These are phyloP conservation scores for Eumacrocentrus americanus DNA, from an alignment of 2,888 invertebrate species.

Conservation along the genomic window DNA sequence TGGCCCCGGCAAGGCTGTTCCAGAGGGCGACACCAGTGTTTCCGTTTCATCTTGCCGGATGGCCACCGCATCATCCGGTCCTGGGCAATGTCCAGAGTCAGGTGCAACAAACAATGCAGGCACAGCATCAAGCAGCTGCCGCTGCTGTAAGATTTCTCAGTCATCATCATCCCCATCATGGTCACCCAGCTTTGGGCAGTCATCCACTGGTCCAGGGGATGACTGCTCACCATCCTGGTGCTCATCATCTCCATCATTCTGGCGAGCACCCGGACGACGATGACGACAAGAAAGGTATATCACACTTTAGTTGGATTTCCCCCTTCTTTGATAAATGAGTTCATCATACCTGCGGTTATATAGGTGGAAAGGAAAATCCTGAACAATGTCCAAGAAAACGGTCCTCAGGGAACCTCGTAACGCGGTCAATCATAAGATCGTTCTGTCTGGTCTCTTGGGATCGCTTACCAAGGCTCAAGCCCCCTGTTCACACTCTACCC, in stretches of 20 bases:
- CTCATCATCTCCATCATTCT: slow-evolving; percentile 52
- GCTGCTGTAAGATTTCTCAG: slow-evolving; percentile 54
- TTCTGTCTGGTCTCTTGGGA: slow-evolving; percentile 55
- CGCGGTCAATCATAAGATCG: slow-evolving; percentile 62
- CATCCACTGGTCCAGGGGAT: slow-evolving; percentile 56
- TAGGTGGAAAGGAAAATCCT: slow-evolving; percentile 3
- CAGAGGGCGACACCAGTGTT: slow-evolving; percentile 58
- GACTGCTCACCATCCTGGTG: slow-evolving; percentile 51
- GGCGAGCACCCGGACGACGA: slow-evolving; percentile 56
- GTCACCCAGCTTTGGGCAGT: slow-evolving; percentile 54
- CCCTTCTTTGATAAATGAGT: slow-evolving; percentile 2
- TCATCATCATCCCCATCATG: slow-evolving; percentile 58
- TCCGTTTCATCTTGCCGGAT: slow-evolving; percentile 58
- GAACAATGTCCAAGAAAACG: slow-evolving; percentile 45
- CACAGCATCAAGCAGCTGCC: slow-evolving; percentile 55
- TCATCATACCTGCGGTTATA: slow-evolving; percentile 7
- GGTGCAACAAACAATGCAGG: slow-evolving; percentile 57
- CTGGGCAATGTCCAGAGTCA: slow-evolving; percentile 58
- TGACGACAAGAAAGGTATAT: slow-evolving; percentile 58
- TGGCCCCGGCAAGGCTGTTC: slow-evolving; percentile 54
- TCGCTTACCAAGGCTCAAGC: slow-evolving; percentile 48
- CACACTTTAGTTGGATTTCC: not conserved
- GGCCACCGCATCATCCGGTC: slow-evolving; percentile 58
- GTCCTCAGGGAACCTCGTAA: slow-evolving; percentile 56
- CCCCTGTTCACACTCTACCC: slow-evolving; percentile 29